Base-by-base conservation (phyloP, 2,888 invertebrate genomes). In the Metopia argyrocephala region DNA sequence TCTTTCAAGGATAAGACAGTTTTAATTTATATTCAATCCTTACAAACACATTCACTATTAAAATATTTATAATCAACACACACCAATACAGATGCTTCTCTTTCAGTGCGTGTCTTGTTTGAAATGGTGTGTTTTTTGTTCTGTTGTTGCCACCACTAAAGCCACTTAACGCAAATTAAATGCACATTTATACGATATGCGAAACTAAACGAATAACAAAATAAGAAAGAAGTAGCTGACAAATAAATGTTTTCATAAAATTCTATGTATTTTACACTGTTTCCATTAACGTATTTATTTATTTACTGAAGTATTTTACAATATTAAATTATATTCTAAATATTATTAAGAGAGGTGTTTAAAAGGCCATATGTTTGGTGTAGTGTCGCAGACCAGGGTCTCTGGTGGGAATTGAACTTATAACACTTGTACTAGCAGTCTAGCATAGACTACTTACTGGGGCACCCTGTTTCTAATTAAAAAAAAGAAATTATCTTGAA, bases 131-230 rank as follows among this genome's bases (percentile, higher is more conserved):
- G 52, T 68, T 56, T 74, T 80, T 73, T 73, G 66, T 62, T 54
- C 45, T 65, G 48, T 66, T n/a, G 78, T 38, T 3, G 12, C n/a
- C n/a, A n/a, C 76, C 78, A 74, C 80, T 61, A 74, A 73, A 76
- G 80, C 73, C 80, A 81, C 81, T 81, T 78, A 81, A 81, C 78
- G 81, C 81, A 81, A 81, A 81, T 81, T 81, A 81, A 81, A 81
- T 78, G 78, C 81, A 74, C 81, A 81, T 81, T 81, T 81, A 78
- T 78, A 61, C 66, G 78, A 76, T 66, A 73, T 59, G 80, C 46
- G 65, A 65, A 54, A 65, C 73, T 73, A 69, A 65, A 65, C 61
- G 38, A 59, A 69, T 46, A 65, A 21, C 38, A 71, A 28, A 54
- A 57, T 20, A 66, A 65, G 45, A 61, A 31, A 9, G 52, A 50